Conservation (phyloP, 2,888 invertebrate genomes). For the Thysanoteuthis rhombus region DNA sequence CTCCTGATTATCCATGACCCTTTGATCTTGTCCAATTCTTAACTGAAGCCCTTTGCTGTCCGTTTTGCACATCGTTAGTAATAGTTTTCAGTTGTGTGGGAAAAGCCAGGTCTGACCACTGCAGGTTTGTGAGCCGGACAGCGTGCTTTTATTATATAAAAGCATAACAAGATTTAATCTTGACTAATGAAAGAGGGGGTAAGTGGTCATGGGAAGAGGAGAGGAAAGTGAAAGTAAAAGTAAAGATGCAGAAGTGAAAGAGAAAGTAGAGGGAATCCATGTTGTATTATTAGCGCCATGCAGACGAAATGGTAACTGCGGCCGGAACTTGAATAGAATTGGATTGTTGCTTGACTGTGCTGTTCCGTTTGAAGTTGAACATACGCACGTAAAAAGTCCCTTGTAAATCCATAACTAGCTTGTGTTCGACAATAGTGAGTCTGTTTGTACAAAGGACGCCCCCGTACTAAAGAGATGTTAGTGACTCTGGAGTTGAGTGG, state of each 20-base stretch:
- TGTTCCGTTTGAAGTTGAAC: neutral
- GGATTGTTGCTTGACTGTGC: neutral
- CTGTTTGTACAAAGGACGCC: neutral
- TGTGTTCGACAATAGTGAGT: neutral
- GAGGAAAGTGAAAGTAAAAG: neutral
- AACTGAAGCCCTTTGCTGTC: neutral
- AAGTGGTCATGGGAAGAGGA: neutral
- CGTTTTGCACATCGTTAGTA: constrained; percentile 12
- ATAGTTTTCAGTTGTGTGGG: neutral
- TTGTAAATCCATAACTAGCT: constrained; percentile 12
- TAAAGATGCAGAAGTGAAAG: neutral
- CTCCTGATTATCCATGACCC: neutral
- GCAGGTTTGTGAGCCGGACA: neutral
- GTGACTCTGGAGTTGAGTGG: neutral
- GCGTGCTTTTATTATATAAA: neutral
- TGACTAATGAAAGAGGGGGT: constrained; percentile 12
- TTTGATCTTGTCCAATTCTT: neutral
- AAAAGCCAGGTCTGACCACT: neutral
- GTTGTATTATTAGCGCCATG: neutral
- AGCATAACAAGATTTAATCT: neutral
- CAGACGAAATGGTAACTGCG: neutral
- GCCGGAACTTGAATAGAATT: neutral
- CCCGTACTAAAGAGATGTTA: neutral
- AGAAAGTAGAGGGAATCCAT: neutral
- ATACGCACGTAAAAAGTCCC: neutral